These are phyloP conservation scores for Drosophila punjabiensis DNA, from an alignment of 1,140 invertebrate species.

Conservation along the genomic window DNA sequence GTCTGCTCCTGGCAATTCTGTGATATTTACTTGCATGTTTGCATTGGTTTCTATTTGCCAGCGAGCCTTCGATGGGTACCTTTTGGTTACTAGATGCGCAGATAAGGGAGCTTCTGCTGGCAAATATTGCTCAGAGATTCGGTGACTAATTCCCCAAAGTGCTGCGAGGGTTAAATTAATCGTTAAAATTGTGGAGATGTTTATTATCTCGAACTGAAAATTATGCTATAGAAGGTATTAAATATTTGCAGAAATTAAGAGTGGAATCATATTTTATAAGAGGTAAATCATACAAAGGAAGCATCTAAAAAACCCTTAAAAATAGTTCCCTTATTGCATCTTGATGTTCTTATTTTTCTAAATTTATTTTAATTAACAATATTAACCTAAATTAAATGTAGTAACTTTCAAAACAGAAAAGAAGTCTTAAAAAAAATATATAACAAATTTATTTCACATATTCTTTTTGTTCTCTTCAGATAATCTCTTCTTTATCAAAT, in stretches of 20 bases:
- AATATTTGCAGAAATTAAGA: not conserved
- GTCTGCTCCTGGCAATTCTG: conserved; percentile 62
- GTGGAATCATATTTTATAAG: too few relatives aligned
- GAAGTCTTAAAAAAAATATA: not conserved
- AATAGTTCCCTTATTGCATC: too few relatives aligned
- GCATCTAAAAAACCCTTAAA: not conserved
- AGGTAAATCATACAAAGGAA: too few relatives aligned
- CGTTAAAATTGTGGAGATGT: not conserved
- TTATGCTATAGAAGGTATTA: not conserved
- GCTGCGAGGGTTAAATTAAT: conserved; percentile 28
- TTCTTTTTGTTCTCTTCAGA: not conserved
- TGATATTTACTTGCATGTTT: conserved; percentile 72
- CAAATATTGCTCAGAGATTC: conserved; percentile 17
- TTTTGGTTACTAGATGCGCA: conserved; percentile 13
- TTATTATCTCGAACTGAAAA: not conserved
- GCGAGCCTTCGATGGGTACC: conserved; percentile 30
- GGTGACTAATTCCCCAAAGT: conserved; percentile 6
- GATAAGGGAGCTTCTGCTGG: conserved; percentile 25
- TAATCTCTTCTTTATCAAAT: not conserved
- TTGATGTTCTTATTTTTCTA: too few relatives aligned
- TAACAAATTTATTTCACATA: not conserved
- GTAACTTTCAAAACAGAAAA: too few relatives aligned
- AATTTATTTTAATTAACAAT: too few relatives aligned
- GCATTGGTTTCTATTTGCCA: conserved; percentile 69
- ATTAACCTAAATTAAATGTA: too few relatives aligned